Evolutionary conservation across 1,140 invertebrate species (phyloP).

Genomic region (Heterodera schachtii): DNA sequence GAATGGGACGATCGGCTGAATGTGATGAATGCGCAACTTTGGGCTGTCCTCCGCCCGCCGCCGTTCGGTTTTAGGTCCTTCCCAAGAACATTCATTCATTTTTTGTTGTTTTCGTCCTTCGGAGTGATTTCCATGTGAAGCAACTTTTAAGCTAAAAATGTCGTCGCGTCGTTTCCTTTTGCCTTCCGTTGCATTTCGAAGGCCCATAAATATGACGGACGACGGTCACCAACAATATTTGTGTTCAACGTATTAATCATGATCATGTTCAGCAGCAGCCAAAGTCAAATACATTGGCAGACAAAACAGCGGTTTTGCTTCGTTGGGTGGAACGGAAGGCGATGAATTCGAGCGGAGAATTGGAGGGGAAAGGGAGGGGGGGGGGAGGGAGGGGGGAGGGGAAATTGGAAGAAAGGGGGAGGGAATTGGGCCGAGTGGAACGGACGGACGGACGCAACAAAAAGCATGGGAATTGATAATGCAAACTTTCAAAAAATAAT

Average conservation of each 20-base stretch:
- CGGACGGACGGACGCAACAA: neutral
- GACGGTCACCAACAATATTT: neutral
- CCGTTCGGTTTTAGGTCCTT: neutral
- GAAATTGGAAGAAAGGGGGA: too few relatives aligned
- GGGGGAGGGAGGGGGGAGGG: too few relatives aligned
- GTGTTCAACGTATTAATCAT: neutral
- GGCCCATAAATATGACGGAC: neutral
- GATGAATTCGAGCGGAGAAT: neutral
- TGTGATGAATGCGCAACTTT: neutral
- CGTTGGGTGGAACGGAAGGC: neutral
- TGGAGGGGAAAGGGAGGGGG: too few relatives aligned
- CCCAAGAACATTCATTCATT: neutral
- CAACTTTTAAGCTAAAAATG: neutral
- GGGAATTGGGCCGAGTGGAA: neutral
- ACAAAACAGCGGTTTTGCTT: conserved; percentile 1
- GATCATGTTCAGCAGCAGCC: neutral
- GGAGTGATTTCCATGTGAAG: neutral
- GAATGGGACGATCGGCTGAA: neutral
- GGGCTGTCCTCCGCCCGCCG: neutral
- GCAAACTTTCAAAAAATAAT: neutral
- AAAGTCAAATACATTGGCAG: neutral
- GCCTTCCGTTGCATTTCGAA: neutral
- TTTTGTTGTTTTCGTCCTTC: neutral
- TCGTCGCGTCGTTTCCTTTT: neutral
- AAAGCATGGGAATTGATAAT: neutral